Base-by-base conservation (phyloP, 2,888 invertebrate species). In the Philhelius pedissequus region DNA sequence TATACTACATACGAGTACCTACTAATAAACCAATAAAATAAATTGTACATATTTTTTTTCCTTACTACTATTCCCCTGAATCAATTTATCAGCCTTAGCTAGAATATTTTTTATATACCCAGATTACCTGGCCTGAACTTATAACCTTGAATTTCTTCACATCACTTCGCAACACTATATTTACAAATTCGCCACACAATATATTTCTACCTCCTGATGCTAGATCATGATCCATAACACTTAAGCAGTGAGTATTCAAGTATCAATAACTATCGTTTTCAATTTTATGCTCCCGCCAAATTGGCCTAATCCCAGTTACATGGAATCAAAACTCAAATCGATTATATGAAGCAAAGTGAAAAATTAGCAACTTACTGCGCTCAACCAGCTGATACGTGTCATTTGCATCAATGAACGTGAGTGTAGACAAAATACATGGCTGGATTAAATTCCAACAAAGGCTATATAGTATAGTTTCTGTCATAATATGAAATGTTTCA, bases 321-420 rank as follows among this genome's bases (percentile, higher is more conserved):
- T 45, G 66, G 45, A 20, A 82, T 66, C 64, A 25, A 52, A 52
- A 56, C 50, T 75, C 50, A 58, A 83, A 83, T 83, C 83, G 70
- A 79, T 79, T 79, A 84, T 79, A 84, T 64, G 45, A 43, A 20
- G 35, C 64, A 75, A 79, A 74, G 66, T 79, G 75, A 79, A 58
- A 75, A 84, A 74, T 84, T 75, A 84, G 75, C 70, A 75, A 79
- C 52, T 74, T 43, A 32, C 74, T 27, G 22, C 15, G 4, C 38
- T 27, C 54, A 60, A 60, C 70, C 38, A 79, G 50, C 70, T 70
- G 45, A 70, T 30, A 45, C 66, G 62, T 75, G 74, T 75, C 79
- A 83, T 74, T 83, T 79, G 66, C 71, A 71, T 64, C 60, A 27
- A 43, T 52, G 7, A 52, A 48, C 64, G 4, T 15, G 27, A 52